Base-by-base conservation (phyloP, 2,888 invertebrate genomes). In the Sarcophaga subvicina region DNA sequence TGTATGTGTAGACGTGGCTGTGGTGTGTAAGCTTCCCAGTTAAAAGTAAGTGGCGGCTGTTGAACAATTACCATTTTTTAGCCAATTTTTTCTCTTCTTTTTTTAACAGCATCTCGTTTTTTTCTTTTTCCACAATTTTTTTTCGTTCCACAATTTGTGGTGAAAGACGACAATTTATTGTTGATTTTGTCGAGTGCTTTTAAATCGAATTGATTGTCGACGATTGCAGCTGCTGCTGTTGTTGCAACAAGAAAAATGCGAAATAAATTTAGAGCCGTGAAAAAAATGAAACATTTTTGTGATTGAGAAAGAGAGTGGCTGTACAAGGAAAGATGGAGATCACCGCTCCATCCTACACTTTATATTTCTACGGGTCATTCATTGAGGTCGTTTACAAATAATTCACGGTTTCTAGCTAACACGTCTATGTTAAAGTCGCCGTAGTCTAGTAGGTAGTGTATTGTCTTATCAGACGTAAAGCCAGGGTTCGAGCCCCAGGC, bases 191-290 rank as follows among this genome's bases (percentile, higher is more conserved):
- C 75, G 60, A 86, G 86, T 76, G 64, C 76, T 76, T 62, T 69
- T 37, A 63, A 86, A 80, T 80, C 76, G 80, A 62, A 76, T 83
- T 80, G 80, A 80, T 86, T 72, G 67, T 70, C 60, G 79, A 76
- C 27, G 79, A 66, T 71, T 79, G 79, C 47, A 12, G 80, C 49
- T 49, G 59, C 37, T 37, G 37, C 37, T 37, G 37, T 37, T 37
- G 37, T 37, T 69, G 67, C 20, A 77, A 59, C 14, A 45, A 12
- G 1, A 69, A 45, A 45, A 66, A 71, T 5, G 37, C 2, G 3
- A 37, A 37, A 37, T 37, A 37, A 37, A 37, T 37, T 37, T 37
- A 37, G 37, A 37, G 10, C 10, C 20, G 10, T 22, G 22, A 37
- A 54, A 45, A 20, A 17, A 17, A 62, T 60, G 45, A 20, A 80